Evolutionary conservation across 1,140 invertebrate species (phyloP), one percentile per base, ranked within the genome.

Genomic region (Drosophila takahashii): DNA sequence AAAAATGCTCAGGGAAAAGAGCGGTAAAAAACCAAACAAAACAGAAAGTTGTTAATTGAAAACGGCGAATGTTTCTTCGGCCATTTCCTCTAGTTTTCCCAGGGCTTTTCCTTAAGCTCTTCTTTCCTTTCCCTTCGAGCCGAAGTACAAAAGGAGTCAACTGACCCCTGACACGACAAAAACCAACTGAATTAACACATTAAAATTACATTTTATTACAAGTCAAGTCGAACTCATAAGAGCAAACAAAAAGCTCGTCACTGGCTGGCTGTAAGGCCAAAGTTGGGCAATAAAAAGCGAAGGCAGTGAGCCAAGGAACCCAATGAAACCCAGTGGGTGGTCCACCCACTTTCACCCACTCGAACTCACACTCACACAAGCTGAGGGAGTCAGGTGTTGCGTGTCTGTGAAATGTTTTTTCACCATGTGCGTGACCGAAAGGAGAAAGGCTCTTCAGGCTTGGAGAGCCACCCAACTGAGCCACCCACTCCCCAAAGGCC

Each of bases 191-290:
- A 89, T 89, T 89, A 89, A 89, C 79, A 89, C 84, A 89, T 89
- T 89, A 89, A 89, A 89, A 89, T 84, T 83, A 80, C 79, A 78
- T 89, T 84, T 89, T 89, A 89, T 74, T 74, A 75, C 79, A 78
- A 78, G 64, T 47, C 64, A 73, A 78, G 34, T 5, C 15, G n/a
- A 57, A 64, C 36, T 42, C 44, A 44, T 37, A 13, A 39, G 48
- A 42, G 54, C 64, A 61, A 60, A 61, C 65, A 69, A 81, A 81
- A 42, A 60, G 53, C 72, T 66, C 72, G 60, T 66, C 52, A 26
- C 37, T 48, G 59, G 42, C 36, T 50, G 62, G 44, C 41, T 22
- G 22, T 22, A 22, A 2, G 65, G 57, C 22, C 61, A 50, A 53
- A 60, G 81, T 81, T 86, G 61, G 65, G 79, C 67, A 70, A 81